Base-by-base conservation (phyloP, 2,113 vertebrate genomes). In the Ceyx margarethae region DNA sequence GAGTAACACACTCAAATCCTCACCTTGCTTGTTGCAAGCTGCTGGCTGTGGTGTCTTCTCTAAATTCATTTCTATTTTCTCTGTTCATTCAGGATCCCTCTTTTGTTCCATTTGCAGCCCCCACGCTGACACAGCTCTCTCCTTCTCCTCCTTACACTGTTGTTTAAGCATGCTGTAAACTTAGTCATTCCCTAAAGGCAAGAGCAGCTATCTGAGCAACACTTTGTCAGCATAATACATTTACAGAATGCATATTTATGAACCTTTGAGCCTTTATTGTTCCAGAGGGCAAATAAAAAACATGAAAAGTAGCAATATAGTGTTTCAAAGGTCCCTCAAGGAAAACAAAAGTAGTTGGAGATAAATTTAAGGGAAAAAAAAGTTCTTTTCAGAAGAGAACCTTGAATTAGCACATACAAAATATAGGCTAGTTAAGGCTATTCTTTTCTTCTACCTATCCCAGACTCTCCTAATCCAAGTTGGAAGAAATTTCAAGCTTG, bases 181-280 rank as follows among this genome's bases (percentile, higher is more conserved):
- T 96, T 96, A 95, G 65, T 97, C 96, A 69, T 95, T 97, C 98
- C 98, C 97, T 95, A 96, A 97, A 96, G 98, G 97, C 97, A 96
- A 95, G 95, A 95, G 81, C 96, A 97, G 97, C 98, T 97, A 97
- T 97, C 97, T 97, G 97, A 97, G 97, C 97, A 98, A 96, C 96
- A 98, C 97, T 98, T 97, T 98, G 98, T 98, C 98, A 98, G 98
- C 98, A 98, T 97, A 97, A 98, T 98, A 97, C 98, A 97, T 98
- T 98, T 97, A 98, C 97, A 96, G 97, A 98, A 98, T 98, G 98
- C 98, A 98, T 98, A 98, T 98, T 98, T 98, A 98, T 98, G 98
- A 98, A 98, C 97, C 97, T 98, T 98, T 98, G 98, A 98, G 98
- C 95, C 97, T 98, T 98, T 98, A 98, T 98, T 97, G 97, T 98